These are phyloP conservation scores for Micronycteris hirsuta DNA, from an alignment of 2,113 vertebrate species.

Conservation along the genomic window DNA sequence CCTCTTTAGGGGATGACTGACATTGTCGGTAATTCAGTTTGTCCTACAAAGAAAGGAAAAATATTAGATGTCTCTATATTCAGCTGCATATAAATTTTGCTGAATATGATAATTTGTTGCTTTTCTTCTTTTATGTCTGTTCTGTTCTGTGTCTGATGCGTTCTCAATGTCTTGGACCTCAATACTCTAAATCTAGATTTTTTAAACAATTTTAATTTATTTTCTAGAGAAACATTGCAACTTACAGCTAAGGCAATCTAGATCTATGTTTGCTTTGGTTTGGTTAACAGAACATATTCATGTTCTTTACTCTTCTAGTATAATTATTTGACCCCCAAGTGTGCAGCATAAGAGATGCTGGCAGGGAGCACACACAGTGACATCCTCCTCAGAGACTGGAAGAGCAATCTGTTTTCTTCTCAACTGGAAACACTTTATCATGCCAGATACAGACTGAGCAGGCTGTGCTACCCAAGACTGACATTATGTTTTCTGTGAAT, in stretches of 20 bases:
- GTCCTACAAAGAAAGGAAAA: not conserved
- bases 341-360: conserved; percentile 19
- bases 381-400: not conserved
- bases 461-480: not conserved
- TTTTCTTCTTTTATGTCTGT: not conserved
- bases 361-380: not conserved
- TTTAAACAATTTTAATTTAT: not conserved
- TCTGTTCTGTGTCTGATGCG: not conserved
- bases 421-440: not conserved
- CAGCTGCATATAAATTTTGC: not conserved
- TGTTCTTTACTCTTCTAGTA: conserved; percentile 17
- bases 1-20: not conserved
- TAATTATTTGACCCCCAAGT: not conserved
- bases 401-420: conserved; percentile 19
- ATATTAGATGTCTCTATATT: not conserved
- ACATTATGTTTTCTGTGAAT: conserved; percentile 25
- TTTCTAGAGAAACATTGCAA: not conserved
- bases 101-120: not conserved
- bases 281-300: not conserved
- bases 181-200: not conserved
- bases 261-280: not conserved
- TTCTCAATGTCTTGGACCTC: not conserved
- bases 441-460: not conserved
- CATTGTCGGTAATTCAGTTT: not conserved
- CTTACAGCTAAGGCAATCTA: not conserved